phyloP scores from a whole-genome alignment of 2,888 invertebrate species.

The Mythimna vitellina region DNA sequence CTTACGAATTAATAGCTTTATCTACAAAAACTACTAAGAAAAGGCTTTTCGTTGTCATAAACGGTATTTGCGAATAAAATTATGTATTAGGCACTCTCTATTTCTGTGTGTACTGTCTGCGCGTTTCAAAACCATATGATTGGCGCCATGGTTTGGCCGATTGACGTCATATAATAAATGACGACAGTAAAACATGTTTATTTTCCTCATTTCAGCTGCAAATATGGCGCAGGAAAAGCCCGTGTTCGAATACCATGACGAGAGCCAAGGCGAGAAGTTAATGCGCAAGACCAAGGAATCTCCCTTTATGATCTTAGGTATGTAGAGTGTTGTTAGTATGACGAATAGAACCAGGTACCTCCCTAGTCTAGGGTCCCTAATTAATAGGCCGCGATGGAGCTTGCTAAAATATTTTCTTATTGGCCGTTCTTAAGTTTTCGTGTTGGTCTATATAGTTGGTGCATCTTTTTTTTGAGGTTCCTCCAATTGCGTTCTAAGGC shows the following conservation, averaged over 20 bases:
- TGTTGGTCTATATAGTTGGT: too few species aligned
- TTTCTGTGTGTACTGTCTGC: not conserved
- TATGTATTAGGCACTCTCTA: not conserved
- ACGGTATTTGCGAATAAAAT: not conserved
- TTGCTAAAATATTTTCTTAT: too few species aligned
- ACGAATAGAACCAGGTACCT: not conserved
- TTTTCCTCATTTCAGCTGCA: constrained; percentile 62
- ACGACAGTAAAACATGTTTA: constrained; percentile 18
- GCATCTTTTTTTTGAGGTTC: too few species aligned
- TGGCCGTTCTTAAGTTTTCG: too few species aligned
- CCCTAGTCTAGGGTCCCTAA: too few species aligned
- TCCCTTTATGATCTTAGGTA: constrained; percentile 93
- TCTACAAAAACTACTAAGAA: not conserved
- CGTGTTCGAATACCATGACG: constrained; percentile 89
- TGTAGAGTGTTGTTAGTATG: constrained; percentile 66
- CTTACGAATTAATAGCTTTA: not conserved
- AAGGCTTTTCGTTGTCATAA: too few species aligned
- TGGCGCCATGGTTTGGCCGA: too few species aligned
- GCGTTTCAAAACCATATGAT: not conserved
- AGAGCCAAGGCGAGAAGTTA: constrained; percentile 88
- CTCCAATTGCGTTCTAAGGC: too few species aligned
- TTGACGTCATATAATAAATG: constrained; percentile 20
- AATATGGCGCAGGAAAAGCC: constrained; percentile 80
- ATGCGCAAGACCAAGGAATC: constrained; percentile 93
- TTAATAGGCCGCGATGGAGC: too few species aligned